Evolutionary conservation across 2,888 invertebrate genomes (phyloP), one percentile per base, ranked within the genome.

Genomic region (Palloptera scutellata): DNA sequence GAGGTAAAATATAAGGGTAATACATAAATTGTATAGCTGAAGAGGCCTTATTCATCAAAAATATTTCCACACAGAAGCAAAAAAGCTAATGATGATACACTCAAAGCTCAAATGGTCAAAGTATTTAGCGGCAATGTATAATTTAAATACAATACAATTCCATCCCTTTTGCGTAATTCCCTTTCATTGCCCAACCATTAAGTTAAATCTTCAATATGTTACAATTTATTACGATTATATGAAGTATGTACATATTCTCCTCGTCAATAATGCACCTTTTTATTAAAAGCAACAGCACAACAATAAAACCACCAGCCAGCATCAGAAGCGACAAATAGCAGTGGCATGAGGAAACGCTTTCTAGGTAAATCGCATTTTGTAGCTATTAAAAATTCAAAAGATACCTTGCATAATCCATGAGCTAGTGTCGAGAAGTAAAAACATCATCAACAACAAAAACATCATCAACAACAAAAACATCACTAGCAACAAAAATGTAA

Each of bases 351-450:
- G 63, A 51, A 59, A 64, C 19, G 61, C 53, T 55, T 60, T 57
- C 53, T 52, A 30, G 30, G 53, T 20, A 66, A 60, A 54, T 54
- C 45, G 48, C 52, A 15, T 57, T 54, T 45, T 43, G 42, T 42
- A 53, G 60, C 68, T 68, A 81, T 81, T 82, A 81, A 79, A 80
- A 77, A 82, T 83, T 78, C 77, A 81, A 70, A 67, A 79, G 79
- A 79, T 79, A 77, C 77, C 78, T 72, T 80, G 81, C 83, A 81
- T 81, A 81, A 81, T 81, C 83, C 76, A 81, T 81, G 78, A 81
- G 77, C 75, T 78, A 79, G 77, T 81, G 80, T 78, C 82, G 78
- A 78, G 75, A 77, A 76, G 77, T 74, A 78, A 76, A 74, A 64
- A 69, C 52, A 52, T 6, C 43, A 60, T 54, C 58, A 73, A 45